These are phyloP conservation scores for Hirudo medicinalis DNA, from an alignment of 1,140 invertebrate species.

Conservation along the genomic window DNA sequence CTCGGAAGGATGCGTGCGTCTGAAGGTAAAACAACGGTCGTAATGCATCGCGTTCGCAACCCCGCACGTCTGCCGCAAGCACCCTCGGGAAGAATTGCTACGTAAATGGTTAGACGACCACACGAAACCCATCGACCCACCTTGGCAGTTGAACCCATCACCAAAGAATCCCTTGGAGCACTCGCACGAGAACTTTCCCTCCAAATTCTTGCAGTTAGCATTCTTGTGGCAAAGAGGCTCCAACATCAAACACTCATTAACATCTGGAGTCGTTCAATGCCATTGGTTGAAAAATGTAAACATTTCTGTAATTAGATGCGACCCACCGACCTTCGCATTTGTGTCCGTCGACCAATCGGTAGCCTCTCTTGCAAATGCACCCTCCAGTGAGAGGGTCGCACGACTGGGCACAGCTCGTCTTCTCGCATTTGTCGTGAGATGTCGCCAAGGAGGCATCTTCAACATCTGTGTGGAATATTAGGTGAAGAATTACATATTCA, in stretches of 20 bases:
- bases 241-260: slow-evolving; percentile 18
- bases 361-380: slow-evolving; percentile 21
- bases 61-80: too few relatives aligned
- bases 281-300: not conserved
- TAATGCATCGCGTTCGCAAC: too few relatives aligned
- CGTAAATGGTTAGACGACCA: too few relatives aligned
- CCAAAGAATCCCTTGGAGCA: slow-evolving; percentile 22
- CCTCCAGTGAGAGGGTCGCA: slow-evolving; percentile 19
- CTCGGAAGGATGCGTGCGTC: too few relatives aligned
- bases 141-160: slow-evolving; percentile 18
- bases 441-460: slow-evolving; percentile 2
- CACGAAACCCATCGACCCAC: not conserved
- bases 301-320: not conserved
- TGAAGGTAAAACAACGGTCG: too few relatives aligned
- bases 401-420: slow-evolving; percentile 7
- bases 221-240: slow-evolving; percentile 15
- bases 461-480: not conserved
- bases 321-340: slow-evolving; percentile 19
- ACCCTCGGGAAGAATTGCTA: too few relatives aligned
- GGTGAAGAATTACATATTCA: too few relatives aligned
- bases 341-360: slow-evolving; percentile 17
- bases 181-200: slow-evolving; percentile 19
- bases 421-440: slow-evolving; percentile 13
- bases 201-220: slow-evolving; percentile 19
- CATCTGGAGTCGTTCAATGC: slow-evolving; percentile 13